Evolutionary conservation across 2,797 vertebrate genomes (phyloP), one percentile per base, ranked within the genome.

Genomic region (Coracias cyanogaster): DNA sequence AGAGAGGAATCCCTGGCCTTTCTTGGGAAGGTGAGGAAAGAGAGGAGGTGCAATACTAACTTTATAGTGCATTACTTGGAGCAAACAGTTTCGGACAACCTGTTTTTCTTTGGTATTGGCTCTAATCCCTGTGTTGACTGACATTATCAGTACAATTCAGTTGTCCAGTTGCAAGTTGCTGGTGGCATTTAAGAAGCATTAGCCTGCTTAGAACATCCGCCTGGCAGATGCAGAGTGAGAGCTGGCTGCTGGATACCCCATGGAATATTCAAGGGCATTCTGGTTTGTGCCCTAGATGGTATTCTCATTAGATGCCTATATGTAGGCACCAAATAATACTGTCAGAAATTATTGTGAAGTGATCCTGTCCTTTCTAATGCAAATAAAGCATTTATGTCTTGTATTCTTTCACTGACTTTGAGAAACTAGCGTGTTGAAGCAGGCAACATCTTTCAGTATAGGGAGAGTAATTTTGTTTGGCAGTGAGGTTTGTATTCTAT

Each of bases 111-210:
- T 81, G 37, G 37, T 78, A 17, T 61, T 21, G 66, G 57, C 39
- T 57, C 45, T 72, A 78, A 37, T 41, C 45, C 33, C 61, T 81
- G n/a, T 52, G 60, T 33, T 91, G 88, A 71, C 43, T 88, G 77
- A 86, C 58, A 33, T 41, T 61, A 69, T 26, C 69, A 54, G 67
- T 48, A 58, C 74, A 70, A 58, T 54, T 94, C 25, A 7, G 16
- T 86, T 83, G 80, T 66, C 69, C 57, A 52, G 3, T 6, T 82
- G 39, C 84, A 70, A 82, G 67, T 35, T 82, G 49, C 72, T 78
- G 9, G 57, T 93, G 89, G 89, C 65, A 85, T 92, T 94, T 90
- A n/a, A 73, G 80, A 71, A 93, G 80, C 62, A 57, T 93, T 74
- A 71, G 5, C 3, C 4, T 45, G 58, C 54, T 88, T 52, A 57